phyloP scores from a whole-genome alignment of 2,797 vertebrate genomes.

The Gallirallus australis region DNA sequence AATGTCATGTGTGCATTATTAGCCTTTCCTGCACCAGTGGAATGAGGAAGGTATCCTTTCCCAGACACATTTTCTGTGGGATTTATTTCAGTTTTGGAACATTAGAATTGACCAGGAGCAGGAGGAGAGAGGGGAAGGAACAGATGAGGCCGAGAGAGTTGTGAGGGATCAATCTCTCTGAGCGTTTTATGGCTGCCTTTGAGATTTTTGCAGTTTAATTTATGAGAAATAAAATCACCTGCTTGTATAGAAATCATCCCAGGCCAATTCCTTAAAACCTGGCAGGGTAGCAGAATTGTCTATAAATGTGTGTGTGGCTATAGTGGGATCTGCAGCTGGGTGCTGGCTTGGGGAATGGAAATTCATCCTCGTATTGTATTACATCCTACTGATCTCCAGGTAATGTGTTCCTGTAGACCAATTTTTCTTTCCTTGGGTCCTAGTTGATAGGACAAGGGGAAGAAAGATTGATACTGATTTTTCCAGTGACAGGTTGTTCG shows the following conservation, averaged over 20 bases:
- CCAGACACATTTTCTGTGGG: not conserved
- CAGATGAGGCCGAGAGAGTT: not conserved
- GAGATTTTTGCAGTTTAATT: not conserved
- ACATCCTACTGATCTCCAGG: constrained; percentile 13
- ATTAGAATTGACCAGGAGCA: not conserved
- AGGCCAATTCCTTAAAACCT: not conserved
- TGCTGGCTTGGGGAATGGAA: constrained; percentile 22
- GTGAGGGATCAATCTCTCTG: not conserved
- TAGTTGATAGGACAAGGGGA: constrained; percentile 52
- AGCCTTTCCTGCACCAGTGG: not conserved
- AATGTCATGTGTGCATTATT: not conserved
- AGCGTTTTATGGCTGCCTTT: not conserved
- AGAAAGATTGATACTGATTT: constrained; percentile 71
- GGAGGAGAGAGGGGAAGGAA: not conserved
- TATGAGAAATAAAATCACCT: not conserved
- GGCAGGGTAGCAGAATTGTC: not conserved
- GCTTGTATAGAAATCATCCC: not conserved
- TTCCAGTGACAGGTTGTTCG: constrained; percentile 45
- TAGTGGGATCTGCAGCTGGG: not conserved
- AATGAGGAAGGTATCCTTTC: not conserved
- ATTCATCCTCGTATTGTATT: not conserved
- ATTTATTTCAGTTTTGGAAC: constrained; percentile 23
- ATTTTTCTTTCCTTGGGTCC: constrained; percentile 60
- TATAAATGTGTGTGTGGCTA: not conserved
- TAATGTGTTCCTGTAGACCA: constrained; percentile 34